A percentile compares a stretch with the other conserved stretches of the same genome.
Conservation (phyloP, 2,113 vertebrate genomes). For the Nettapus auritus region DNA sequence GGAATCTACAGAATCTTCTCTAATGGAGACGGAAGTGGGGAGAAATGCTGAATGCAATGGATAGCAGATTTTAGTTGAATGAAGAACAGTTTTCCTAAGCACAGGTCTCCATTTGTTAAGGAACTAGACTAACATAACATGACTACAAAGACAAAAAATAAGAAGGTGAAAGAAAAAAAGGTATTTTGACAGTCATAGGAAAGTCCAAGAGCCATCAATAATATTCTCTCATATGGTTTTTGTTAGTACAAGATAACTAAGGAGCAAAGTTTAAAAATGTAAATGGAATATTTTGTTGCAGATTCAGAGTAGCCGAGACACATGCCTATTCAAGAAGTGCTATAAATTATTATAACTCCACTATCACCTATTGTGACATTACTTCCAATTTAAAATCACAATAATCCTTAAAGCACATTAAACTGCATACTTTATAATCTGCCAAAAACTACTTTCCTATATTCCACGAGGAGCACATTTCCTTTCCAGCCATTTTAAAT, state of each 20-base stretch:
- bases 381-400: background rate
- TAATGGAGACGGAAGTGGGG: background rate
- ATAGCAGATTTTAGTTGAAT: background rate
- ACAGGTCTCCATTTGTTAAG: background rate
- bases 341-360: background rate
- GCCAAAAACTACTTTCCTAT: background rate
- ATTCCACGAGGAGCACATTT: background rate
- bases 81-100: background rate
- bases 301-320: background rate
- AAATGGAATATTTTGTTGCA: background rate
- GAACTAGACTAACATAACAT: background rate
- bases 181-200: background rate
- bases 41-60: background rate
- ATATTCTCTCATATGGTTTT: background rate
- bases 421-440: background rate
- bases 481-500: background rate
- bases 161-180: background rate
- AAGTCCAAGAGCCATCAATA: background rate
- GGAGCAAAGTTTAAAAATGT: background rate
- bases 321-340: background rate
- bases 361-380: background rate
- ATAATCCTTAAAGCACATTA: background rate
- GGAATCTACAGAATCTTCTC: background rate
- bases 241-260: background rate
- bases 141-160: background rate